A percentile compares a stretch with the other conserved stretches of the same genome.
Evolutionary conservation across 2,113 vertebrate species (phyloP).

Genomic region (Eonycteris spelaea): DNA sequence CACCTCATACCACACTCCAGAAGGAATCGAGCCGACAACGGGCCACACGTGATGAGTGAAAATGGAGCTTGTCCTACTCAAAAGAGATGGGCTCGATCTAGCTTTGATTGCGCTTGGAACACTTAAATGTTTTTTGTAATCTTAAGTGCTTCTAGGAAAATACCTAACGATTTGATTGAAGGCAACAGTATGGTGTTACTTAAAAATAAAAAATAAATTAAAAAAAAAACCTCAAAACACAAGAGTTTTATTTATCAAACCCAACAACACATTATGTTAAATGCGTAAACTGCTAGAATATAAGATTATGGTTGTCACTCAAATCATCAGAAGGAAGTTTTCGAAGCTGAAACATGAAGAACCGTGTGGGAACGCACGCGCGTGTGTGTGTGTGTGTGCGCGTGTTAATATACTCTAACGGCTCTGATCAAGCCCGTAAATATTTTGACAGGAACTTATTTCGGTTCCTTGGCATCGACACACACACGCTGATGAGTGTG

Average conservation of each 20-base stretch:
- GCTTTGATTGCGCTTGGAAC: neutral
- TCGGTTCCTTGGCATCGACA: slow-evolving; percentile 36
- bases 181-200: neutral
- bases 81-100: neutral
- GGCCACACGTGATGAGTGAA: neutral
- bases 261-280: slow-evolving; percentile 33
- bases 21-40: neutral
- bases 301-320: slow-evolving; percentile 51
- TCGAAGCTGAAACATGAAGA: slow-evolving; percentile 39
- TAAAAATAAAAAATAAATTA: neutral
- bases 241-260: slow-evolving; percentile 40
- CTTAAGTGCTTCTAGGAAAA: neutral
- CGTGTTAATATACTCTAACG: neutral
- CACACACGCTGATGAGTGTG: neutral
- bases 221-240: neutral
- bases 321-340: slow-evolving; percentile 18
- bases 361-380: neutral
- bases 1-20: neutral
- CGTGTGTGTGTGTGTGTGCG: neutral
- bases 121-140: neutral
- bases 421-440: slow-evolving; percentile 46
- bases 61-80: neutral
- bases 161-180: neutral
- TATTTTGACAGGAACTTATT: slow-evolving; percentile 48
- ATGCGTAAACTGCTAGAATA: slow-evolving; percentile 29